Percentiles rank a stretch among this genome's conserved stretches.
phyloP scores from a whole-genome alignment of 1,140 invertebrate genomes.

The Brachionus paranguensis region DNA sequence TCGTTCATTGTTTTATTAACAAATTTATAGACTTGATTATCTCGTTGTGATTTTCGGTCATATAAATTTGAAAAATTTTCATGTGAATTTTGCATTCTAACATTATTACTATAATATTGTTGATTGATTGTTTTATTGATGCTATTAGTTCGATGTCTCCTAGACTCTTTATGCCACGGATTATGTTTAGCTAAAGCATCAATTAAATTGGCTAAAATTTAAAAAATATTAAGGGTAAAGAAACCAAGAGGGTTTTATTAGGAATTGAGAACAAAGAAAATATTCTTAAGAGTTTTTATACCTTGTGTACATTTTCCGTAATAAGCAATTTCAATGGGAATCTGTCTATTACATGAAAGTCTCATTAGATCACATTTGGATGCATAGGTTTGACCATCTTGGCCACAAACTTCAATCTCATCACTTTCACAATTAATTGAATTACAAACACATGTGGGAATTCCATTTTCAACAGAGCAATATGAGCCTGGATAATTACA shows the following conservation, averaged over 20 bases:
- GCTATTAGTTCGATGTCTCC: neutral
- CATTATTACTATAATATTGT: neutral
- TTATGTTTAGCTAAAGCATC: neutral
- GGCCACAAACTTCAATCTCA: conserved; percentile 44
- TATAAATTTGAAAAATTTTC: neutral
- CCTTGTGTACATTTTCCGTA: conserved; percentile 71
- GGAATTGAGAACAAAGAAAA: neutral
- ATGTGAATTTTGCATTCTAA: neutral
- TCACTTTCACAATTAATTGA: conserved; percentile 28
- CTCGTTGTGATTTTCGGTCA: conserved; percentile 1
- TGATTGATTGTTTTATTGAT: neutral
- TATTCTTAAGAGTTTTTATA: neutral
- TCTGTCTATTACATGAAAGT: conserved; percentile 72
- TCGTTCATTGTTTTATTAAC: neutral
- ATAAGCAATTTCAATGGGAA: conserved; percentile 72
- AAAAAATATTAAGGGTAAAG: conserved; percentile 1
- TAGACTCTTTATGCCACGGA: neutral
- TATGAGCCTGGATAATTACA: conserved; percentile 38
- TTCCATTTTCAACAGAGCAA: conserved; percentile 16
- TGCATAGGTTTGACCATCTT: conserved; percentile 45
- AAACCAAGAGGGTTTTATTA: neutral
- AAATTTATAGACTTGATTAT: neutral
- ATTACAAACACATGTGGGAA: conserved; percentile 8
- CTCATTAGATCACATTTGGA: conserved; percentile 65
- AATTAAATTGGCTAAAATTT: conserved; percentile 11